Conservation (phyloP, 2,113 vertebrate species). For the Zosterops japonicus region DNA sequence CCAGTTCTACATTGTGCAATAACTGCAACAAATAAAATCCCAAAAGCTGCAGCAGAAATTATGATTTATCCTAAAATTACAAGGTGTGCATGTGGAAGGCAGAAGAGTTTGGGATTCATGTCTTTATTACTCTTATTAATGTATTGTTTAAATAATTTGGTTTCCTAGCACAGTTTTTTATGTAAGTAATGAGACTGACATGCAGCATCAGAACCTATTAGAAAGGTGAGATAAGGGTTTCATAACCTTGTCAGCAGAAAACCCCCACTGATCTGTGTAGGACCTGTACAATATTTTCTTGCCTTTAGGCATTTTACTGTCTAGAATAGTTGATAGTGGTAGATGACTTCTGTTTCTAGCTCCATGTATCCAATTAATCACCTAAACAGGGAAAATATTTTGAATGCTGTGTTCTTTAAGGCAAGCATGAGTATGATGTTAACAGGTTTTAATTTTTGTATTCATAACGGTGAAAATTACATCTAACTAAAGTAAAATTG, state of each 20-base stretch:
- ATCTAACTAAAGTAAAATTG: background rate
- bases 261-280: background rate
- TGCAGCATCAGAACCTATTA: background rate
- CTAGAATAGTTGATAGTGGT: fast-evolving
- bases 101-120: background rate
- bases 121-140: background rate
- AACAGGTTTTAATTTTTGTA: background rate
- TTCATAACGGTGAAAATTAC: background rate
- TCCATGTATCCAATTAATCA: background rate
- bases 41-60: background rate
- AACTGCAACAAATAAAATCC: background rate
- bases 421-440: background rate
- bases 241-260: background rate
- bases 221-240: background rate
- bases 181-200: background rate
- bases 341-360: background rate
- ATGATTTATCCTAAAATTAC: background rate
- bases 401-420: background rate
- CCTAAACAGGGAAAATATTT: background rate
- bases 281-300: background rate
- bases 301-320: background rate
- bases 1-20: background rate
- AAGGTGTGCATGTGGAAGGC: background rate
- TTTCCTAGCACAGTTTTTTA: background rate
- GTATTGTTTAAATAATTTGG: background rate